These are phyloP conservation scores for Drosophila novamexicana DNA, from an alignment of 1,140 invertebrate genomes.

Conservation along the genomic window DNA sequence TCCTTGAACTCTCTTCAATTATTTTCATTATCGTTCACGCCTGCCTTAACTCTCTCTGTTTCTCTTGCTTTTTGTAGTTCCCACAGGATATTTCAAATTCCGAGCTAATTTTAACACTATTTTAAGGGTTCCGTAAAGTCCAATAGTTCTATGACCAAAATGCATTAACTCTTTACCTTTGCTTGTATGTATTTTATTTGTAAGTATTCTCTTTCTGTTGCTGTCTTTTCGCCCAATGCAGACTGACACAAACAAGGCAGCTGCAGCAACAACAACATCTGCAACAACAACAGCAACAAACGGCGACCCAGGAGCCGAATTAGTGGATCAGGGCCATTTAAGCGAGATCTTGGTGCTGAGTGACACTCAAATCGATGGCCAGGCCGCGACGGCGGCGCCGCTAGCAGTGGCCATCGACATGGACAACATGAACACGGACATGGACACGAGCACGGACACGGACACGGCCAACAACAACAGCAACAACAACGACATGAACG, in stretches of 20 bases:
- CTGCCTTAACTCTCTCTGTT: too few species aligned
- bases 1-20: too few species aligned
- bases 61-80: too few species aligned
- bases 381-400: conserved; percentile 47
- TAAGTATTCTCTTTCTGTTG: conserved; percentile 21
- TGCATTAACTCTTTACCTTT: too few species aligned
- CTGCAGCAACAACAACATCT: conserved; percentile 16
- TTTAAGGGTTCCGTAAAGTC: too few species aligned
- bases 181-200: too few species aligned
- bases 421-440: conserved; percentile 52
- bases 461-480: conserved; percentile 18
- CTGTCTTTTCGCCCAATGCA: conserved; percentile 29
- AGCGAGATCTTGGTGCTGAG: conserved; percentile 78
- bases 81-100: too few species aligned
- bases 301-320: conserved; percentile 38
- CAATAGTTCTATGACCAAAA: too few species aligned
- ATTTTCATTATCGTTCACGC: too few species aligned
- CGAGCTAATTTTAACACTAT: too few species aligned
- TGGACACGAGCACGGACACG: conserved; percentile 35
- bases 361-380: conserved; percentile 79
- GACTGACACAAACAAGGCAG: conserved; percentile 47
- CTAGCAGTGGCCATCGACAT: conserved; percentile 60
- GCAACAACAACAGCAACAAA: conserved; percentile 17
- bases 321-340: conserved; percentile 67
- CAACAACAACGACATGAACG: conserved; percentile 45